Base-by-base conservation (phyloP, 2,797 vertebrate species). In the Artibeus jamaicensis region DNA sequence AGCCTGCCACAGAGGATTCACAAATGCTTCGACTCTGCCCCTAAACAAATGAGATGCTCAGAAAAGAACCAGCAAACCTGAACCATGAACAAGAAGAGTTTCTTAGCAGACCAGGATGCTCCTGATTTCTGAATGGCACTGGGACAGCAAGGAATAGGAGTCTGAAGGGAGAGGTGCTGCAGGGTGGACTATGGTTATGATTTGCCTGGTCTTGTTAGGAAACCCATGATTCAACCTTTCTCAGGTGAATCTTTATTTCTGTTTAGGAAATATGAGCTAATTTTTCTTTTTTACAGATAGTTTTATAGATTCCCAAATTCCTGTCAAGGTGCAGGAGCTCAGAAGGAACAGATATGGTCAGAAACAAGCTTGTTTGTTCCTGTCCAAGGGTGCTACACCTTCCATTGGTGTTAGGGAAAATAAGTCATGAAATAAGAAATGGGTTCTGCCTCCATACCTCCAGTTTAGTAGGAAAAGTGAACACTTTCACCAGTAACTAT, bases 281-380 rank as follows among this genome's bases (percentile, higher is more conserved):
- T 2, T 15, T 2, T 15, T n/a, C n/a, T n/a, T 29, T 53, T 46
- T 59, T 34, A 18, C 1, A 48, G n/a, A 44, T 32, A 46, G 44
- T 65, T 90, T 83, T 87, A 77, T 3, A 46, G 46, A 89, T 87
- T 42, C 53, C n/a, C 19, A 71, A 70, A 65, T 71, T 71, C 85
- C 53, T 10, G 6, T 21, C 10, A 77, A 82, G n/a, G n/a, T 4
- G 6, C 87, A 59, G 39, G 21, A 62, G 37, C 44, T 85, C 62
- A 71, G 71, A 46, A 32, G 24, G 9, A 55, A 37, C 44, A 39
- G 14, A 59, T 77, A 65, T 74, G 44, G 37, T 65, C 5, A 65
- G 34, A 79, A 81, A 76, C n/a, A 53, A n/a, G 15, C 48, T 44
- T 34, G 9, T 39, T 73, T 53, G 26, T 22, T 15, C 67, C 44